Base-by-base conservation (phyloP, 2,888 invertebrate species). In the Aphelenchoides bicaudatus region DNA sequence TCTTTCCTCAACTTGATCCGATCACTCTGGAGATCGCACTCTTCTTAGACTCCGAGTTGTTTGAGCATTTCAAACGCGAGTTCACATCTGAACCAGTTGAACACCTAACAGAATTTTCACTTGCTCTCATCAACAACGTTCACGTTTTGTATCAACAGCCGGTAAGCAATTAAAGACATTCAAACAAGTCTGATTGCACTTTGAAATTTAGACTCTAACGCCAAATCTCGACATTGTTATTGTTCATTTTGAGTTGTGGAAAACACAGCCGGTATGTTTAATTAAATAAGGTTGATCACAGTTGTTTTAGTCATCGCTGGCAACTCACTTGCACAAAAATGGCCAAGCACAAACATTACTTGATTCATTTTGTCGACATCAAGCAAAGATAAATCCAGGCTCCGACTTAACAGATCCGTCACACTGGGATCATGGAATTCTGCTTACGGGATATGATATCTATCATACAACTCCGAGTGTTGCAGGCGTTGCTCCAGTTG, bases 401-500 rank as follows among this genome's bases (percentile, higher is more conserved):
- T 68, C 73, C n/a, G 78, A 78, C 56, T 57, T 75, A 6, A 74
- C 77, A 6, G 72, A 78, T 60, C 65, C 74, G 28, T 65, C 66
- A 5, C 78, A 79, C 51, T 78, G 78, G 78, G 78, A 78, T 52
- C 78, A 79, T 53, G 78, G 75, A 27, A 74, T 76, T 13, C 58
- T 78, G 28, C 67, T 78, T 1, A 78, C 78, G 3, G 78, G 78
- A 49, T 78, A 76, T 54, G 78, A 78, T 54, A 74, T 78, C 50
- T 78, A 79, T 61, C 78, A 78, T 62, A 79, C 75, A 5, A 78
- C 78, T 8, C 62, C 78, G 8, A 72, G 72, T 23, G 78, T 78
- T 16, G 78, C 78, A 1, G 78, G 78, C 27, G 78, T 78, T n/a
- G 78, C 78, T 2, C 78, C 78, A 2, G 78, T 78, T 8, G 78